Percentiles rank a stretch among this genome's conserved stretches.
Conservation (phyloP, 2,113 vertebrate genomes). For the Globicephala melas region DNA sequence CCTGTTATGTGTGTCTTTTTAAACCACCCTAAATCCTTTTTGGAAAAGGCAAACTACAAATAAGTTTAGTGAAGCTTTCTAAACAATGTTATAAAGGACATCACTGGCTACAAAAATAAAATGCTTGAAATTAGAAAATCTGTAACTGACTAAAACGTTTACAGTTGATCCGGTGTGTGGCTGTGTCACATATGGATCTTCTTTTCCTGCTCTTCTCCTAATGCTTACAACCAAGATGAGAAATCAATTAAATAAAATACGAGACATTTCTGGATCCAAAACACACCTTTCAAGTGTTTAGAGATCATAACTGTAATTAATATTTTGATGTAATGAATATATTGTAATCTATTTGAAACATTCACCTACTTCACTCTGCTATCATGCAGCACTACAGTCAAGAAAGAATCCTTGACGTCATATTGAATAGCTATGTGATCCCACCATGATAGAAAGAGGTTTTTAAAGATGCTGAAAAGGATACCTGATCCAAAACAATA, state of each 20-base stretch:
- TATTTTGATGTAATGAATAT: background rate
- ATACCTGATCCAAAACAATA: conserved; percentile 67
- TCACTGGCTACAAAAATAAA: background rate
- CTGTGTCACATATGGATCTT: background rate
- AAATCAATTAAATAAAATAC: background rate
- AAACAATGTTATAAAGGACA: background rate
- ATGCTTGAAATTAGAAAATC: background rate
- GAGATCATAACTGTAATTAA: background rate
- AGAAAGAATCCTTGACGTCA: conserved; percentile 46
- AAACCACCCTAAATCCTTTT: background rate
- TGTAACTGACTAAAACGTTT: background rate
- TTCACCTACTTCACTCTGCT: background rate
- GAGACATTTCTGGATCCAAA: background rate
- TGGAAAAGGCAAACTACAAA: background rate
- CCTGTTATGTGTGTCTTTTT: background rate
- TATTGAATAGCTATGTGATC: conserved; percentile 46
- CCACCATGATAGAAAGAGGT: conserved; percentile 44
- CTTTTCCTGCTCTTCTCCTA: background rate
- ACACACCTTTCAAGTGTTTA: background rate
- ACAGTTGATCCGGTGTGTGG: background rate
- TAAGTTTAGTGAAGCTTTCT: background rate
- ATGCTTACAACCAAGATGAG: background rate
- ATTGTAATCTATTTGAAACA: background rate
- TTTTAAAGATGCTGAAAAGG: conserved; percentile 74
- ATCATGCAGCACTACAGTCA: background rate